A percentile compares a stretch with the other conserved stretches of the same genome.
Conservation (phyloP, 2,113 vertebrate species). For the Alouatta palliata region DNA sequence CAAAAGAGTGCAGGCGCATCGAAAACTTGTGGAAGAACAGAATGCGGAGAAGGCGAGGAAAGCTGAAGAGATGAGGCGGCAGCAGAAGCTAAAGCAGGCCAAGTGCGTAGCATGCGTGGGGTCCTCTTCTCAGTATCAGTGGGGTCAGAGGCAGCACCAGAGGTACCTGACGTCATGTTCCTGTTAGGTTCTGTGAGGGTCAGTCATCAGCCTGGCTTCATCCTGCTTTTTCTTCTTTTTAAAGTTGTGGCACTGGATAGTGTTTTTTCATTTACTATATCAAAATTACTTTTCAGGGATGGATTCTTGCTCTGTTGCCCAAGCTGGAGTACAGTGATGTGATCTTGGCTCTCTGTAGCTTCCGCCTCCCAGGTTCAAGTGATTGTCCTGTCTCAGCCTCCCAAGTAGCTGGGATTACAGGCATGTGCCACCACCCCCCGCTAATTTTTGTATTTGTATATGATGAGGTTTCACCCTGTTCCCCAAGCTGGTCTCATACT, state of each 20-base stretch:
- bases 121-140: background rate
- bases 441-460: too few relatives aligned
- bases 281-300: background rate
- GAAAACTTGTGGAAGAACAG: slow-evolving; percentile 93
- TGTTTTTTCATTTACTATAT: background rate
- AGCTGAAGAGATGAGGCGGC: slow-evolving; percentile 89
- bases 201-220: background rate
- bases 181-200: background rate
- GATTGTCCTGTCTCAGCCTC: too few relatives aligned
- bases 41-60: slow-evolving; percentile 94
- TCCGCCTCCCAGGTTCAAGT: too few relatives aligned
- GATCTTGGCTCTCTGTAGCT: too few relatives aligned
- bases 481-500: too few relatives aligned
- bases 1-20: slow-evolving; percentile 94
- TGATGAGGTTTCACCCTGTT: too few relatives aligned
- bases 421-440: too few relatives aligned
- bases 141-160: accelerated
- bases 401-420: too few relatives aligned
- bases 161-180: accelerated
- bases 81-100: slow-evolving; percentile 93
- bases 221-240: background rate
- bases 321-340: too few relatives aligned
- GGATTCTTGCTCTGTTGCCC: too few relatives aligned
- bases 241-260: background rate
- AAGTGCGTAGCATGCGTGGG: slow-evolving; percentile 83